Percentiles rank a stretch among this genome's conserved stretches.
Evolutionary conservation across 2,797 vertebrate genomes (phyloP).

Genomic region (Tinamus major): DNA sequence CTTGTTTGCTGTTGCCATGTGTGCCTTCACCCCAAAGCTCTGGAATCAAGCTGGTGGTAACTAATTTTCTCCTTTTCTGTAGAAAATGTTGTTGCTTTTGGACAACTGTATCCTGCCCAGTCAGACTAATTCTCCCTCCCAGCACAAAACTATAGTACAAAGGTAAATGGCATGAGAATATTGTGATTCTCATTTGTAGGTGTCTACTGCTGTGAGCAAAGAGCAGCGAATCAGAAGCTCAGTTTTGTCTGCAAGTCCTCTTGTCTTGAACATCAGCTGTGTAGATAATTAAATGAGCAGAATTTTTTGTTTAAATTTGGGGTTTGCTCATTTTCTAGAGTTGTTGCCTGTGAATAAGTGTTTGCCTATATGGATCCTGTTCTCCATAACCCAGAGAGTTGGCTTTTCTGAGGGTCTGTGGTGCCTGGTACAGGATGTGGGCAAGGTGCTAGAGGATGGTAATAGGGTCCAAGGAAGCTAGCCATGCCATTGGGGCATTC

Average conservation of each 20-base stretch:
- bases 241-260: not conserved
- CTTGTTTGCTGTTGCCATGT: constrained; percentile 25
- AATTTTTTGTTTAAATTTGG: not conserved
- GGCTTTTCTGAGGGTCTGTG: accelerated
- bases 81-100: not conserved
- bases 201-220: not conserved
- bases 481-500: not conserved
- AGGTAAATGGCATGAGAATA: not conserved
- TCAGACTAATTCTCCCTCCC: not conserved
- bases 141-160: not conserved
- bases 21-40: not conserved
- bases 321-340: not conserved
- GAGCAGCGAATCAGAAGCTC: not conserved
- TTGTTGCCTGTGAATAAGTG: not conserved
- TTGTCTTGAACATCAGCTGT: not conserved
- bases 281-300: not conserved
- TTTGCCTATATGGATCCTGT: not conserved
- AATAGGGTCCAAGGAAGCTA: not conserved
- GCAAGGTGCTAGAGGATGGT: not conserved
- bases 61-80: not conserved
- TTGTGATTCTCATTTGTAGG: not conserved
- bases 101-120: not conserved
- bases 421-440: not conserved
- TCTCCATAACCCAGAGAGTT: not conserved
- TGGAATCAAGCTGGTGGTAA: not conserved